Evolutionary conservation across 2,797 vertebrate species (phyloP), one percentile per base, ranked within the genome.

Genomic region (Macroramphosus scolopax): DNA sequence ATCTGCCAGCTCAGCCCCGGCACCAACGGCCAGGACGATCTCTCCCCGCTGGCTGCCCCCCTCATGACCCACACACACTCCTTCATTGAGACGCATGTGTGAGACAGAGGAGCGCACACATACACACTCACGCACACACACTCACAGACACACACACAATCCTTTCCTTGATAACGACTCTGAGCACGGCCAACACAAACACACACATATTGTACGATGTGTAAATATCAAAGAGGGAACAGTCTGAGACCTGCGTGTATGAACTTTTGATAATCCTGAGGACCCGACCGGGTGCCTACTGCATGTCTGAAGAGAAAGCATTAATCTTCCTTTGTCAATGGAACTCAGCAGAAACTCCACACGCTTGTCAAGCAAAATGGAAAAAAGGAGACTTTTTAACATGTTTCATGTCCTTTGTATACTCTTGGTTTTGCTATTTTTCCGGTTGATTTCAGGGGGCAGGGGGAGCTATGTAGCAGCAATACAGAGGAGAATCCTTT

Each of bases 61-160:
- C 87, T 91, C 79, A 91, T 93, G 88, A 91, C 90, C 52, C 92
- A 94, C 77, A 91, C 90, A 20, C 92, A 94, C 83, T 95, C 93
- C 53, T 93, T 95, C 88, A 95, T 94, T 8, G 92, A 94, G 84
- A 95, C 91, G 6, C 92, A 93, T 0, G 91, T 93, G 83, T 94
- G 89, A 93, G 68, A 38, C 22, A 35, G 44, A 37, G 33, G 47
- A 33, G 24, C 20, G 38, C 26, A 40, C 38, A 63, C 66, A 76
- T 63, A 24, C 31, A 54, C 35, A 48, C 36, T 26, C 42, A 44
- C 25, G 51, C 35, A 48, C 40, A 37, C 48, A 38, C 25, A 41
- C 50, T 54, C 17, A 54, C 41, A 42, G 17, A 49, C 48, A 33
- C 42, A 40, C 17, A 68, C 74, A n/a, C n/a, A n/a, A n/a, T n/a